Evolutionary conservation across 2,888 invertebrate species (phyloP), one percentile per base, ranked within the genome.

Genomic region (Pseudolycoriella hygida): DNA sequence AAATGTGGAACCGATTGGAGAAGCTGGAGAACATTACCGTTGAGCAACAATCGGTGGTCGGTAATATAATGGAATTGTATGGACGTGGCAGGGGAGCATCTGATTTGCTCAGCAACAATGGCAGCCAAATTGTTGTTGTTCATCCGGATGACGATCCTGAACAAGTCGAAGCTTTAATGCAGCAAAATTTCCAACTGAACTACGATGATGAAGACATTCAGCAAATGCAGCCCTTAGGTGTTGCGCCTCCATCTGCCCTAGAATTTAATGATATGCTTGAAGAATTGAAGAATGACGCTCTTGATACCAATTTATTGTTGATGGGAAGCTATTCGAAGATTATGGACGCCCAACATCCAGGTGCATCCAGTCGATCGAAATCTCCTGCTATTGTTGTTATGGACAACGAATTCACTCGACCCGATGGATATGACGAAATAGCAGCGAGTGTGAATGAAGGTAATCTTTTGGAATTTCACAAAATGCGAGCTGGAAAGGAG

Each of bases 1-100:
- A 87, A 61, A 92, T 92, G 83, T 92, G 90, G 89, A 85, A 86
- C 57, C 72, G 89, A 40, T 68, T 92, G 48, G 90, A 92, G 58
- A 85, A 89, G 61, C 68, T 92, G 20, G 90, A 92, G 60, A 76
- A 83, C 17, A 72, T 90, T 49, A 73, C 90, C 3, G 77, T 81
- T 61, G 89, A 90, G 59, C 92, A 92, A 62, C 90, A 90, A 61
- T 82, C 84, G 53, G 88, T 90, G 39, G 88, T 92, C 55, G 77
- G 83, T 44, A 89, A 89, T 59, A 69, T 92, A 17, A 44, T 44
- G 39, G 38, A 19, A n/a, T 30, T 44, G n/a, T 44, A 73, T 79
- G 2, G 61, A 67, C 25, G 25, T 25, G 25, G 25, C 25, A 25
- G 25, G 8, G 25, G 25, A 25, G 25, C 25, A 25, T 25, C 25